phyloP scores from a whole-genome alignment of 2,888 invertebrate genomes.

The Xestia sexstrigata region DNA sequence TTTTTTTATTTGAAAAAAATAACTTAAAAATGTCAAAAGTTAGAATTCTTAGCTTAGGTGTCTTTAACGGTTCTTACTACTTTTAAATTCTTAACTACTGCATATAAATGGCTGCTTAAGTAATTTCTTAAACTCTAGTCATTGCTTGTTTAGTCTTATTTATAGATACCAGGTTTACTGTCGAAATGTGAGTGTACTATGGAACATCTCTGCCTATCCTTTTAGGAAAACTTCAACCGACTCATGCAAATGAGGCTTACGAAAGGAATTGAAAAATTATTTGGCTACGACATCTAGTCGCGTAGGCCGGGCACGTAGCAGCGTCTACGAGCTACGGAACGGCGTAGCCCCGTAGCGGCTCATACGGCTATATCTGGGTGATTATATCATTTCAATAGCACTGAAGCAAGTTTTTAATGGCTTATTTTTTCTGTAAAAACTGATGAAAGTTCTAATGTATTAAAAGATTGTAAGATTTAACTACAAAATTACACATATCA shows the following conservation, averaged over 20 bases:
- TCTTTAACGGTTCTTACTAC: too few species aligned
- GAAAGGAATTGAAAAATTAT: slow-evolving; percentile 69
- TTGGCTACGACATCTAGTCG: slow-evolving; percentile 66
- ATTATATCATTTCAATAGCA: slow-evolving; percentile 20
- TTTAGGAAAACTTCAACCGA: slow-evolving; percentile 4
- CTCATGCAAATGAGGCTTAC: slow-evolving; percentile 38
- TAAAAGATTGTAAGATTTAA: background rate
- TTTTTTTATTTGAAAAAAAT: too few species aligned
- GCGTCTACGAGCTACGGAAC: slow-evolving; percentile 71
- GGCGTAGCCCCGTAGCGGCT: slow-evolving; percentile 71
- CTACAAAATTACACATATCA: background rate
- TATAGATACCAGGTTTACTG: too few species aligned
- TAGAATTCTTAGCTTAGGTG: too few species aligned
- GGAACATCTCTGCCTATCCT: background rate
- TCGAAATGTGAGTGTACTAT: background rate
- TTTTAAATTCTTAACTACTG: too few species aligned
- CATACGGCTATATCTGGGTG: slow-evolving; percentile 26
- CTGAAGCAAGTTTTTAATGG: slow-evolving; percentile 1
- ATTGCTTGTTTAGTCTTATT: too few species aligned
- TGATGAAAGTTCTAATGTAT: background rate
- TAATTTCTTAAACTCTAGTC: too few species aligned
- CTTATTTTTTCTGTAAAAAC: background rate
- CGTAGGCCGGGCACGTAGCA: slow-evolving; percentile 80
- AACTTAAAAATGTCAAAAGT: too few species aligned
- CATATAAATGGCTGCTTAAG: too few species aligned